These are phyloP conservation scores for Helostoma temminkii DNA, from an alignment of 2,797 vertebrate genomes.

Conservation along the genomic window DNA sequence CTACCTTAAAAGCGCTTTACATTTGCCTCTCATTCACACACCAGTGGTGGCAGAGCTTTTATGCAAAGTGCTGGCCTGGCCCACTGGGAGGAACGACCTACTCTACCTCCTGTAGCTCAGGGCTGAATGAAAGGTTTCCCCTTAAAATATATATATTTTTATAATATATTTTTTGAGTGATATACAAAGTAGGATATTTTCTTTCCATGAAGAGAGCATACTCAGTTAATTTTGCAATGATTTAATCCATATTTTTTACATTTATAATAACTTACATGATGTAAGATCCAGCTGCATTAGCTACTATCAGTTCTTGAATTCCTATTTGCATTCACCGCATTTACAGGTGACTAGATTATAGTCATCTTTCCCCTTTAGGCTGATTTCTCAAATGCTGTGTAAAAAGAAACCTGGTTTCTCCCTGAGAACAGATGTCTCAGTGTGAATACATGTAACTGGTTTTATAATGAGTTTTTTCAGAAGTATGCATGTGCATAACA, in stretches of 20 bases:
- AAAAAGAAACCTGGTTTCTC: background rate
- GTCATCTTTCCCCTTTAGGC: no score
- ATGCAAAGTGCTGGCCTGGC: no score
- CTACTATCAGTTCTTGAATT: background rate
- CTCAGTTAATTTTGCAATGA: background rate
- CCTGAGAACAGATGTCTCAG: background rate
- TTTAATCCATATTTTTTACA: no score
- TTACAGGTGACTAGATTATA: no score
- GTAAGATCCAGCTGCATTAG: background rate
- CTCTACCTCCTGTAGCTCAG: background rate
- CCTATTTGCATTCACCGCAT: no score
- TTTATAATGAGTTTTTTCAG: background rate
- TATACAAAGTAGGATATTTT: background rate
- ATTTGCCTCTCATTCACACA: background rate
- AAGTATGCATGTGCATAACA: background rate
- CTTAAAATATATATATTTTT: no score
- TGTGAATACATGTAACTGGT: no score
- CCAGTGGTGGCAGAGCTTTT: background rate
- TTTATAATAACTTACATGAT: background rate
- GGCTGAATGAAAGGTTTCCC: background rate
- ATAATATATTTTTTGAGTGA: background rate
- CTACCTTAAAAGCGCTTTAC: background rate
- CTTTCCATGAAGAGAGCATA: background rate
- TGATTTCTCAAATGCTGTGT: no score
- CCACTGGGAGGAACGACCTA: background rate